phyloP scores from a whole-genome alignment of 2,113 vertebrate genomes.

The Misgurnus mizolepis region DNA sequence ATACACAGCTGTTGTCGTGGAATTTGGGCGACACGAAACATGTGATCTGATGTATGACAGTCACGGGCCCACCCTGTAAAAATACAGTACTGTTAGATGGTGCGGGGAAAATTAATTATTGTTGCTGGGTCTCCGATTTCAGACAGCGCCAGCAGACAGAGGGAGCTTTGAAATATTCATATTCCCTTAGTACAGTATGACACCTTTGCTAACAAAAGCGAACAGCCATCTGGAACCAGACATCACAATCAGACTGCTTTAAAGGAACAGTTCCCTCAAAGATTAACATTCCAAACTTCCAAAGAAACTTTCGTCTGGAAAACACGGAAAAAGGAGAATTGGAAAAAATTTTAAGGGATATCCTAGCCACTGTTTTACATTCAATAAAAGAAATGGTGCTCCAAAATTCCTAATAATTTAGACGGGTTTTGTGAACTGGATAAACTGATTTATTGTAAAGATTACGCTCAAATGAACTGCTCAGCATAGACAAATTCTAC shows the following conservation, averaged over 20 bases:
- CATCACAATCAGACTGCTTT: conserved; percentile 54
- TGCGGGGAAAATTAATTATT: conserved; percentile 55
- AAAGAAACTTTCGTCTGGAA: not conserved
- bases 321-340: no score
- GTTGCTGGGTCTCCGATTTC: conserved; percentile 50
- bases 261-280: conserved; percentile 55
- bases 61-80: conserved; percentile 45
- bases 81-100: conserved; percentile 43
- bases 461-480: no score
- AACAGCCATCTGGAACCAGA: conserved; percentile 62
- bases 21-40: conserved; percentile 64
- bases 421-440: no score
- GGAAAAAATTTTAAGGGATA: not conserved
- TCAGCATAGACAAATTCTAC: no score
- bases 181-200: conserved; percentile 58
- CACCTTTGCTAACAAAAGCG: conserved; percentile 59
- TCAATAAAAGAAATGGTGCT: not conserved
- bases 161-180: conserved; percentile 65
- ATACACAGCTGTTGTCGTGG: conserved; percentile 75
- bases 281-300: not conserved
- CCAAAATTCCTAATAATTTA: no score
- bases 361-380: not conserved
- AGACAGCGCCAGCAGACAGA: conserved; percentile 40
- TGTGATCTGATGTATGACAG: conserved; percentile 66
- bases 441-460: no score